These are phyloP conservation scores for Orbicella faveolata DNA, from an alignment of 64 coral and sea anemone species.

Conservation along the genomic window DNA sequence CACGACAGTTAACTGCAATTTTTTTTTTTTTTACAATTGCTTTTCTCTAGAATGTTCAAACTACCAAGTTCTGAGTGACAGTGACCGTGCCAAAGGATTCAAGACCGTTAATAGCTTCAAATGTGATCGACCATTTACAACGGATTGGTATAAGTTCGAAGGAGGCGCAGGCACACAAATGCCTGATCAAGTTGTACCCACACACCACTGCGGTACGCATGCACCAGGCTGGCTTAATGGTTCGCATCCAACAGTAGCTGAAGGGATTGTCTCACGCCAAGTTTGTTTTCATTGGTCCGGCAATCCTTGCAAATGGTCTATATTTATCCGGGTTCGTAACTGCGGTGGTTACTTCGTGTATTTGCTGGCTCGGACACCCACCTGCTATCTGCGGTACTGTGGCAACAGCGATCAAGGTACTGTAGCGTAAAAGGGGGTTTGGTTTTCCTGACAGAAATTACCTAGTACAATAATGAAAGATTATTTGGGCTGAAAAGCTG, in stretches of 20 bases:
- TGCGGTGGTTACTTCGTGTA: slow-evolving; percentile 21
- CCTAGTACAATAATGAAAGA: no score
- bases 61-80: background rate
- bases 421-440: no score
- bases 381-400: slow-evolving; percentile 4
- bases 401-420: background rate
- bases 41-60: background rate
- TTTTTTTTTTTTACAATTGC: background rate
- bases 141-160: background rate
- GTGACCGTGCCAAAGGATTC: background rate
- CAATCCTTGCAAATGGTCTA: slow-evolving; percentile 10
- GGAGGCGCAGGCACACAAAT: background rate
- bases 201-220: background rate
- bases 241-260: background rate
- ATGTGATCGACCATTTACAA: background rate
- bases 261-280: background rate
- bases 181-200: background rate
- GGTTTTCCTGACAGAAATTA: no score
- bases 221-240: background rate
- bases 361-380: background rate
- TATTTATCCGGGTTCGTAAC: background rate
- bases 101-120: background rate
- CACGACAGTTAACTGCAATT: background rate
- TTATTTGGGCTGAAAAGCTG: no score
- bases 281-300: slow-evolving; percentile 6